phyloP scores from a whole-genome alignment of 2,888 invertebrate genomes.

The Mantis religiosa region DNA sequence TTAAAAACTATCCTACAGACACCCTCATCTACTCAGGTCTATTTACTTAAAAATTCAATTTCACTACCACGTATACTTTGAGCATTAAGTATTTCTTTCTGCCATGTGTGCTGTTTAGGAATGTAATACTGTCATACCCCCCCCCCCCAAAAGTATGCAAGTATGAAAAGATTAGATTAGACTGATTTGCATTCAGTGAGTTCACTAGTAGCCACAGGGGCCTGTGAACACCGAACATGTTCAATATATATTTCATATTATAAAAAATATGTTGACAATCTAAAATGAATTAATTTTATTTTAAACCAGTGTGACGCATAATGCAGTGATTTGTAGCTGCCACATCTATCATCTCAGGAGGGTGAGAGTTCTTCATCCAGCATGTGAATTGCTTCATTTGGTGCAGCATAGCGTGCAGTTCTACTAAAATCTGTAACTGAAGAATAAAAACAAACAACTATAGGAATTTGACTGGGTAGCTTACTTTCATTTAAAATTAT shows the following conservation, averaged over 20 bases:
- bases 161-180: too few relatives aligned
- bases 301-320: background rate
- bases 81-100: background rate
- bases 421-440: constrained; percentile 47
- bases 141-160: background rate
- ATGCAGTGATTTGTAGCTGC: background rate
- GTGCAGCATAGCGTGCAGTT: constrained; percentile 60
- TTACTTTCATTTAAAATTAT: too few relatives aligned
- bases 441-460: constrained; percentile 29
- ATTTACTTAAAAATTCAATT: too few relatives aligned
- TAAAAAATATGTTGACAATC: background rate
- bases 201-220: too few relatives aligned
- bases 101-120: background rate
- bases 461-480: too few relatives aligned
- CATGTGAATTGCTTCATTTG: constrained; percentile 64
- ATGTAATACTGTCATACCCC: background rate
- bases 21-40: too few relatives aligned
- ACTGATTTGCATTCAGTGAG: too few relatives aligned
- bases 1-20: too few relatives aligned
- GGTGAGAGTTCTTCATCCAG: constrained; percentile 44
- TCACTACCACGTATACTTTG: background rate
- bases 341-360: background rate
- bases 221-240: too few relatives aligned
- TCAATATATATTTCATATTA: background rate
- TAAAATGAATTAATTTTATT: background rate